Evolutionary conservation across 2,888 invertebrate species (phyloP).

Genomic region (Cosmorhoe ocellata): DNA sequence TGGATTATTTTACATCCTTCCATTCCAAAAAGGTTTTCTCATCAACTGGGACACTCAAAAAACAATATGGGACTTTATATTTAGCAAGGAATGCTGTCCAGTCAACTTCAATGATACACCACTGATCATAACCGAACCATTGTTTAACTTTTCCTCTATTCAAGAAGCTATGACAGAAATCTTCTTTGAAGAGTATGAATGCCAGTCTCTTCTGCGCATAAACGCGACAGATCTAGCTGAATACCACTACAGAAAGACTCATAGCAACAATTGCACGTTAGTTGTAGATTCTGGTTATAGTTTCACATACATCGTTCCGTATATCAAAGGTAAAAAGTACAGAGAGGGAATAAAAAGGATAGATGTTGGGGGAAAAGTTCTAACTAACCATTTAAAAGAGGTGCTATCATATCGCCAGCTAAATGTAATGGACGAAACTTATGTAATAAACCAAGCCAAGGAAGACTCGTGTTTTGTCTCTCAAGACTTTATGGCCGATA

Average conservation of each 20-base stretch:
- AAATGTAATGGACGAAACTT: conserved; percentile 99
- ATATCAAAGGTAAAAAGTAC: conserved; percentile 89
- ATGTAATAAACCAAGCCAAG: conserved; percentile 98
- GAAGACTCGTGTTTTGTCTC: conserved; percentile 98
- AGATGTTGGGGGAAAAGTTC: conserved; percentile 97
- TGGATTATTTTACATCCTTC: conserved; percentile 95
- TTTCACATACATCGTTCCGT: conserved; percentile 97
- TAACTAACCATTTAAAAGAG: conserved; percentile 99
- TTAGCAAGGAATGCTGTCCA: conserved; percentile 90
- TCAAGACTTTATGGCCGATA: conserved; percentile 90
- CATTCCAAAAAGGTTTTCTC: conserved; percentile 97
- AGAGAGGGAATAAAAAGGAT: conserved; percentile 88
- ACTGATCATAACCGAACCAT: conserved; percentile 95
- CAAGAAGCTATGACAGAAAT: conserved; percentile 98
- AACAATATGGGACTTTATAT: conserved; percentile 93
- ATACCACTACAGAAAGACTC: conserved; percentile 83
- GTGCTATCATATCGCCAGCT: conserved; percentile 97
- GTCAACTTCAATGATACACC: conserved; percentile 82
- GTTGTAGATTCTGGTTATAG: conserved; percentile 98
- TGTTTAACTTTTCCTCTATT: conserved; percentile 95
- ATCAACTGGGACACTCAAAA: conserved; percentile 98
- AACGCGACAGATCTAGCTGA: conserved; percentile 92
- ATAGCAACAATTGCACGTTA: conserved; percentile 86
- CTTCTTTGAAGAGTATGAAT: conserved; percentile 98
- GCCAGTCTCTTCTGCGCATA: conserved; percentile 89